These are phyloP conservation scores for Busseola fusca DNA, from an alignment of 2,888 invertebrate genomes.

Conservation along the genomic window DNA sequence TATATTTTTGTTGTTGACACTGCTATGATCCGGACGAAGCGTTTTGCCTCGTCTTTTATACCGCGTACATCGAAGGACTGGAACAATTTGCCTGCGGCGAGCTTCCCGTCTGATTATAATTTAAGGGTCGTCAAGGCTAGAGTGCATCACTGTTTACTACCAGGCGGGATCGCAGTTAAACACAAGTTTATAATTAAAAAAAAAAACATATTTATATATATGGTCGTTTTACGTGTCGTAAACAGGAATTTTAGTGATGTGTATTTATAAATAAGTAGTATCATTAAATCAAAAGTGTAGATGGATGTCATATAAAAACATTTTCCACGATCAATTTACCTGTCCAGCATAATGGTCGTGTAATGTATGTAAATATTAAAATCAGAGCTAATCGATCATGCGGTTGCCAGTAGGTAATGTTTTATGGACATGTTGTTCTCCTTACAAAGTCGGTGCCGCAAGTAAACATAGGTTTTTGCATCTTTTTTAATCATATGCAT, in stretches of 20 bases:
- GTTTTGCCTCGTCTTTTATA: no score
- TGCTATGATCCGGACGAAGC: no score
- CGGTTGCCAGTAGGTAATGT: slow-evolving; percentile 29
- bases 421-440: slow-evolving; percentile 57
- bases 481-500: slow-evolving; percentile 50
- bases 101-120: no score
- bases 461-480: slow-evolving; percentile 57
- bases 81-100: no score
- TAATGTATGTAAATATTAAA: slow-evolving; percentile 57
- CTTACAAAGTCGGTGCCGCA: slow-evolving; percentile 50
- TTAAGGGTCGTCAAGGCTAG: no score
- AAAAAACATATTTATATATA: no score
- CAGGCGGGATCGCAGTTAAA: no score
- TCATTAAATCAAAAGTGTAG: slow-evolving; percentile 3
- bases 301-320: slow-evolving; percentile 27
- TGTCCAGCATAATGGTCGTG: slow-evolving; percentile 33
- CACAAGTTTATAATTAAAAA: no score
- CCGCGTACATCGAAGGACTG: no score
- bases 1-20: no score
- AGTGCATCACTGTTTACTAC: no score
- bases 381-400: slow-evolving; percentile 57
- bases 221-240: no score
- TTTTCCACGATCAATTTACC: slow-evolving; percentile 36
- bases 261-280: not conserved
- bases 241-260: not conserved